phyloP scores from a whole-genome alignment of 2,888 invertebrate genomes.

The Cerastis rubricosa region DNA sequence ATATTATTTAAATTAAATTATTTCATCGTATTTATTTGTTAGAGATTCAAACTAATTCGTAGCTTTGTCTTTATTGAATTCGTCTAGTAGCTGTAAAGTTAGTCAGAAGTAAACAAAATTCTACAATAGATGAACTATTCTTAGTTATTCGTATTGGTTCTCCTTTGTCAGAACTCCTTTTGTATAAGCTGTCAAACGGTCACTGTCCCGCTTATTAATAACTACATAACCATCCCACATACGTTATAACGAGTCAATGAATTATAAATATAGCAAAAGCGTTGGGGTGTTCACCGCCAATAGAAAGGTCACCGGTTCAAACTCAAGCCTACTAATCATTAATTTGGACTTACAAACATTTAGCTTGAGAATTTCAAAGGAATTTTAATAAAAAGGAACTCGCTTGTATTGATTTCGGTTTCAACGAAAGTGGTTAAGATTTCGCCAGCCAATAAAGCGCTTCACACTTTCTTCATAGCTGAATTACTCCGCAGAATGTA shows the following conservation, averaged over 20 bases:
- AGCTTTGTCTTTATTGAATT: neutral
- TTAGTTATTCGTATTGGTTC: conserved; percentile 1
- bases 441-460: conserved; percentile 11
- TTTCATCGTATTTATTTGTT: neutral
- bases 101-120: neutral
- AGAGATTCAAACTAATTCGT: neutral
- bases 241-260: conserved; percentile 35
- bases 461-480: neutral
- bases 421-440: conserved; percentile 2
- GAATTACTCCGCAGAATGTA: conserved; percentile 2
- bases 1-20: neutral
- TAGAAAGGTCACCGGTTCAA: conserved; percentile 39
- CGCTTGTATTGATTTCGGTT: conserved; percentile 24
- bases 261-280: conserved; percentile 44
- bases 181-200: neutral
- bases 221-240: conserved; percentile 4
- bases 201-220: neutral
- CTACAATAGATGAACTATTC: neutral
- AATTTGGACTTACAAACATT: conserved; percentile 40
- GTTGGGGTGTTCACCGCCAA: conserved; percentile 13
- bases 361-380: conserved; percentile 40
- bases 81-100: neutral
- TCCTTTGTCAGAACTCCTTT: conserved; percentile 6
- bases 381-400: conserved; percentile 41
- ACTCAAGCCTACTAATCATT: conserved; percentile 28